Percentiles rank a stretch among this genome's conserved stretches.
These are phyloP conservation scores for Syngnathus typhle DNA, from an alignment of 2,113 vertebrate genomes.

Conservation along the genomic window DNA sequence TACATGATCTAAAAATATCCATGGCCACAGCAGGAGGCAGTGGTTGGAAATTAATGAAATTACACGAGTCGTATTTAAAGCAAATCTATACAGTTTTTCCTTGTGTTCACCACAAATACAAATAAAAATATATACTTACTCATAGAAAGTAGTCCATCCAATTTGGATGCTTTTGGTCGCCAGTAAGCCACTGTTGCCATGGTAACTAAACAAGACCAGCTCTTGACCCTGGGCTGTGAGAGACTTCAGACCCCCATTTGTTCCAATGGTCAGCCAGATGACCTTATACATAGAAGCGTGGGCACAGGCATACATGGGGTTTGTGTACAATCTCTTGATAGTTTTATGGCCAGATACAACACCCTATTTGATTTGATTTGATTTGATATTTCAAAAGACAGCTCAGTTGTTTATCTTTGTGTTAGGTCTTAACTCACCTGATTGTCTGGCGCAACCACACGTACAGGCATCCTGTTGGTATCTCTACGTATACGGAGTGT, in stretches of 20 bases:
- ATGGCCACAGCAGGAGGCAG: neutral
- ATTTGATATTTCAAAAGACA: neutral
- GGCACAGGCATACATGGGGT: neutral
- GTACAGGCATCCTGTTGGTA: slow-evolving; percentile 91
- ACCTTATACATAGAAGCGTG: slow-evolving; percentile 60
- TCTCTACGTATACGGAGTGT: slow-evolving; percentile 90
- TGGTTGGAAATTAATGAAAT: neutral
- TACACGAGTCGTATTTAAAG: neutral
- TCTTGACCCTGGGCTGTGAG: slow-evolving; percentile 94
- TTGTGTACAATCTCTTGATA: neutral
- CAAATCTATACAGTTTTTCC: neutral
- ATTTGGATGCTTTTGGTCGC: slow-evolving; percentile 97
- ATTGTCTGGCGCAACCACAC: slow-evolving; percentile 93
- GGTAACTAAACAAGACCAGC: slow-evolving; percentile 91
- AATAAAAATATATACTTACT: slow-evolving; percentile 72
- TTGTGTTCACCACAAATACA: neutral
- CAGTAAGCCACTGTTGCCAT: slow-evolving; percentile 91
- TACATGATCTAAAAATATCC: neutral
- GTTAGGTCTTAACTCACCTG: slow-evolving; percentile 76
- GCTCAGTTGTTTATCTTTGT: neutral
- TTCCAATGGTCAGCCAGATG: slow-evolving; percentile 95
- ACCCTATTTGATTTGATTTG: no score
- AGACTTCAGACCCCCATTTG: slow-evolving; percentile 92
- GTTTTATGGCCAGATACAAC: neutral
- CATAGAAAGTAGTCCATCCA: slow-evolving; percentile 98